Evolutionary conservation across 2,797 vertebrate genomes (phyloP).

Genomic region (Brachyalestes nurse): DNA sequence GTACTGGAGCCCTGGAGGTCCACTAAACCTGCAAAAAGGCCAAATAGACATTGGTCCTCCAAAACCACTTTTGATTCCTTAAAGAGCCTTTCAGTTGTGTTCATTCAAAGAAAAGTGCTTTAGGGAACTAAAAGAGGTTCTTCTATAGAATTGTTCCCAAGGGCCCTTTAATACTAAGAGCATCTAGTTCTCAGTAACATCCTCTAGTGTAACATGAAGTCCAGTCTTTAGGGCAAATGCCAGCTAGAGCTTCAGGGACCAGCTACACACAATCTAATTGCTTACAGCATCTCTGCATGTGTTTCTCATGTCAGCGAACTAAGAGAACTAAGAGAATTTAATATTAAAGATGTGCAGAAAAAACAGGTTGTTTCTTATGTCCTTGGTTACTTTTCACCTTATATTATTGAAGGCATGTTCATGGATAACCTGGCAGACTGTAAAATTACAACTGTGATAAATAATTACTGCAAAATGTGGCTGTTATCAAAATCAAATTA

Average conservation of each 20-base stretch:
- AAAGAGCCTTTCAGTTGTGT: background rate
- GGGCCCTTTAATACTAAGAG: background rate
- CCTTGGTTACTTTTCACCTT: constrained; percentile 39
- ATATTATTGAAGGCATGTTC: constrained; percentile 65
- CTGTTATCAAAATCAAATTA: constrained; percentile 71
- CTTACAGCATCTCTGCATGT: constrained; percentile 4
- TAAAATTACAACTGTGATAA: constrained; percentile 74
- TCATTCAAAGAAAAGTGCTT: background rate
- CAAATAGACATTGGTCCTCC: too few species aligned
- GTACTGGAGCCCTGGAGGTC: too few species aligned
- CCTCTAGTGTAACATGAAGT: background rate
- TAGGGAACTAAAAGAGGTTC: background rate
- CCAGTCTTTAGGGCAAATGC: background rate
- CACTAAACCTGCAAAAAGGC: too few species aligned
- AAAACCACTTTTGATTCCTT: too few species aligned
- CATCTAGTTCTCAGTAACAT: background rate
- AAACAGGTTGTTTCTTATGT: constrained; percentile 25
- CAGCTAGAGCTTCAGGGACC: background rate
- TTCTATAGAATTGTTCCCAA: background rate
- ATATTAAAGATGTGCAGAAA: constrained; percentile 31
- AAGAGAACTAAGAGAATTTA: constrained; percentile 7
- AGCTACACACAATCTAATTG: constrained; percentile 12
- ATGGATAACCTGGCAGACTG: constrained; percentile 70
- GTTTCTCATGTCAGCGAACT: constrained; percentile 27
- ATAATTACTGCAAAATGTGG: constrained; percentile 71